Conservation (phyloP, 2,888 invertebrate species). For the Athetis lepigone region DNA sequence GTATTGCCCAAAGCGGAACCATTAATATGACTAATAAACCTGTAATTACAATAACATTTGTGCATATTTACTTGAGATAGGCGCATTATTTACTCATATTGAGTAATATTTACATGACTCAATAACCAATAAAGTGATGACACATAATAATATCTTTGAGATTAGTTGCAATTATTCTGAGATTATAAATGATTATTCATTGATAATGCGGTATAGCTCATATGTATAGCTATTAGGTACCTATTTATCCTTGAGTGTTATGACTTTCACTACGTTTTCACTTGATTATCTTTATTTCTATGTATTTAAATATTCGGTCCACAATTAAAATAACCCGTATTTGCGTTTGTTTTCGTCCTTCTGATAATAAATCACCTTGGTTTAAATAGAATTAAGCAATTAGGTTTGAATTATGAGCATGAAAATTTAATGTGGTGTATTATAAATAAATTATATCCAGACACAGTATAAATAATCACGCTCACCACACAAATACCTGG, state of each 20-base stretch:
- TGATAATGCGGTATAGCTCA: neutral
- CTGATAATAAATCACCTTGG: no score
- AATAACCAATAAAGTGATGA: slow-evolving; percentile 13
- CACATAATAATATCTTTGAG: neutral
- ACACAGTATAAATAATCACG: no score
- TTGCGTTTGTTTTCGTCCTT: no score
- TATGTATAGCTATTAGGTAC: no score
- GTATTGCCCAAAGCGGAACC: no score
- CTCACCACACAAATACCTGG: no score
- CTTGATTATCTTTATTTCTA: neutral
- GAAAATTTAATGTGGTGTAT: no score
- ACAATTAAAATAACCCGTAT: neutral
- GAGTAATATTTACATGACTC: neutral
- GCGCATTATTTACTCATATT: neutral
- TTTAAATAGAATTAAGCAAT: no score
- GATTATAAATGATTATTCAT: slow-evolving; percentile 1
- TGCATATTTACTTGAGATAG: no score
- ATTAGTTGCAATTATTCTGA: slow-evolving; percentile 1
- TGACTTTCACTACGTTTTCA: neutral
- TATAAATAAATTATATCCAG: no score
- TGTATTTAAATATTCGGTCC: no score
- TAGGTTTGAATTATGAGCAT: no score
- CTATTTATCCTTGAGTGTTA: neutral
- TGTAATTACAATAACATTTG: neutral
- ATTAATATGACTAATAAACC: neutral